Evolutionary conservation across 2,113 vertebrate genomes (phyloP).

Genomic region (Camarhynchus parvulus): DNA sequence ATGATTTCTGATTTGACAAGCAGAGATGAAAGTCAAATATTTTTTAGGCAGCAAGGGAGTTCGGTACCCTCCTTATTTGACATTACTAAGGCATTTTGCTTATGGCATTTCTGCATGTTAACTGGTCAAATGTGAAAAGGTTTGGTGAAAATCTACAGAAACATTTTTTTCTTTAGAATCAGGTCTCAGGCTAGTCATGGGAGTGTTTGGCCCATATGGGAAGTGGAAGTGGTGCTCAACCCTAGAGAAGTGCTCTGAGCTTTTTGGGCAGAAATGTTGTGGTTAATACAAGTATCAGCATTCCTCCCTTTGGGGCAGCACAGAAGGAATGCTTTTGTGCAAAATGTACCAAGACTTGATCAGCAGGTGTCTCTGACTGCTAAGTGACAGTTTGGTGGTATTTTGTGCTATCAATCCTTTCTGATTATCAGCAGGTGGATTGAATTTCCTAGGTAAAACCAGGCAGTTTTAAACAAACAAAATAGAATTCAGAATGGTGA

Average conservation of each 20-base stretch:
- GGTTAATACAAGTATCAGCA: background rate
- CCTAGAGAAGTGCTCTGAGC: background rate
- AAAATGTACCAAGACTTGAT: background rate
- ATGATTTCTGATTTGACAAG: slow-evolving; percentile 37
- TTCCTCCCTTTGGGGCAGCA: background rate
- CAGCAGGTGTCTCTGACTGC: background rate
- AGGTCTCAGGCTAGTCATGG: background rate
- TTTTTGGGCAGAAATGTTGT: background rate
- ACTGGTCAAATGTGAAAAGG: background rate
- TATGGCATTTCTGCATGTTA: background rate
- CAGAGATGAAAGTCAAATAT: slow-evolving; percentile 7
- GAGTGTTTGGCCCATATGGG: background rate
- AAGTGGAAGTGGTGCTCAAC: background rate
- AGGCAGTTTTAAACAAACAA: background rate
- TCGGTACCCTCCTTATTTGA: background rate
- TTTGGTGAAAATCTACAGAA: background rate
- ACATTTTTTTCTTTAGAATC: background rate
- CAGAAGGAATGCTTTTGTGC: background rate
- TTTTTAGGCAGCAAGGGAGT: background rate
- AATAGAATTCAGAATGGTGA: background rate
- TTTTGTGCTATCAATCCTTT: background rate
- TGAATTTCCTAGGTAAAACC: background rate
- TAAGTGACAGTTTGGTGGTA: background rate
- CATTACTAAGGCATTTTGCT: background rate
- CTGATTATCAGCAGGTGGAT: background rate